A percentile compares a stretch with the other conserved stretches of the same genome.
Conservation (phyloP, 2,113 vertebrate genomes). For the Bos taurus region DNA sequence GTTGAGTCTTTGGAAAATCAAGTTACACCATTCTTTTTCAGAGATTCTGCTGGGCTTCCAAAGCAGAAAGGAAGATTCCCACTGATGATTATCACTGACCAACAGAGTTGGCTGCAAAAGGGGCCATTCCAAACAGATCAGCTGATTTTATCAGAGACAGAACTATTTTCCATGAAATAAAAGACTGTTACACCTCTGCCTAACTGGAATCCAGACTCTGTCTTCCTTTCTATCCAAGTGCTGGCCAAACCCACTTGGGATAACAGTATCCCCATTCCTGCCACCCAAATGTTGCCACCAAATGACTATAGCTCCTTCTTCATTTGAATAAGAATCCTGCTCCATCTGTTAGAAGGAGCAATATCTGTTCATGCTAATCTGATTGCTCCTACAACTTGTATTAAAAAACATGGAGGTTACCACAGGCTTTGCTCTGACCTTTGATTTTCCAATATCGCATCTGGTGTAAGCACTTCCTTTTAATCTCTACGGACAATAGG, state of each 20-base stretch:
- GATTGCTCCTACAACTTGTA: conserved; percentile 70
- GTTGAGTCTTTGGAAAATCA: background rate
- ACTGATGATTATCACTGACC: background rate
- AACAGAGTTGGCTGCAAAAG: background rate
- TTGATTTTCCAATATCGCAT: conserved; percentile 69
- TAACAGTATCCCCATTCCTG: background rate
- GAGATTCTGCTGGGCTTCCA: background rate
- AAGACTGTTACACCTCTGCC: background rate
- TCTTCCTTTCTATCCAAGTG: background rate
- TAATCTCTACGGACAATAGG: conserved; percentile 67
- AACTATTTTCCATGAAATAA: background rate
- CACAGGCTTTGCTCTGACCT: conserved; percentile 62
- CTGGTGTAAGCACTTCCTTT: conserved; percentile 70
- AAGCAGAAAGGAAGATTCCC: background rate
- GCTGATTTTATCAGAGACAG: background rate
- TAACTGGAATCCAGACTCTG: background rate
- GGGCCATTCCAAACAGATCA: background rate
- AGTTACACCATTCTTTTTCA: background rate
- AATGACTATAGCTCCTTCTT: conserved; percentile 48
- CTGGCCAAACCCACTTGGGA: background rate
- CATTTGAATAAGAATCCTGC: conserved; percentile 73
- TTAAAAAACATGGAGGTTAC: conserved; percentile 61
- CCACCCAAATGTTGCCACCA: conserved; percentile 25
- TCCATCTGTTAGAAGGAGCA: conserved; percentile 73
- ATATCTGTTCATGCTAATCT: conserved; percentile 74